phyloP scores from a whole-genome alignment of 2,113 vertebrate genomes.

The Archilochus colubris region DNA sequence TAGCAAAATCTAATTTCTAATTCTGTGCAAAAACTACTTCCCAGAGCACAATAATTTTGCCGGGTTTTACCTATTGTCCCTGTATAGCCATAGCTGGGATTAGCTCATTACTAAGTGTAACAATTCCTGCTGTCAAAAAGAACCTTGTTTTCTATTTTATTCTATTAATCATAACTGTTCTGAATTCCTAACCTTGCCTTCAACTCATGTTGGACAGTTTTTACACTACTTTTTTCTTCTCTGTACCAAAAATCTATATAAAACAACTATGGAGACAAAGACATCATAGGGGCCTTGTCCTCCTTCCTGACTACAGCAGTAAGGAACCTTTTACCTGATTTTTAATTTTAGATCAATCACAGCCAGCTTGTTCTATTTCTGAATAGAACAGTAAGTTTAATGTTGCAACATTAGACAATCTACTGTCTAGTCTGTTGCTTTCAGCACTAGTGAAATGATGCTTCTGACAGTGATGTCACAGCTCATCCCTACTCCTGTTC shows the following conservation, averaged over 20 bases:
- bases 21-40: neutral
- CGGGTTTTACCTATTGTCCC: neutral
- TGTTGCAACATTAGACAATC: neutral
- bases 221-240: neutral
- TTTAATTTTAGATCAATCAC: neutral
- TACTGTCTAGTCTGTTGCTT: neutral
- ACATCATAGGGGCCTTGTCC: neutral
- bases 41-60: neutral
- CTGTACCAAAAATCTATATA: neutral
- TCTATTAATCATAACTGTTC: neutral
- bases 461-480: neutral
- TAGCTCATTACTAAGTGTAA: neutral
- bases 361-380: neutral
- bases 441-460: neutral
- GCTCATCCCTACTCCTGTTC: neutral
- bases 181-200: neutral
- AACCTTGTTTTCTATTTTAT: neutral
- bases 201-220: neutral
- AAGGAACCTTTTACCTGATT: neutral
- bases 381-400: neutral
- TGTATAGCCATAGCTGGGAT: neutral
- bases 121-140: neutral
- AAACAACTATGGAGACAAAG: neutral
- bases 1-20: neutral
- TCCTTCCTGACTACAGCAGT: neutral